Evolutionary conservation across 2,888 invertebrate species (phyloP), one percentile per base, ranked within the genome.

Genomic region (Caenorhabditis sinica): DNA sequence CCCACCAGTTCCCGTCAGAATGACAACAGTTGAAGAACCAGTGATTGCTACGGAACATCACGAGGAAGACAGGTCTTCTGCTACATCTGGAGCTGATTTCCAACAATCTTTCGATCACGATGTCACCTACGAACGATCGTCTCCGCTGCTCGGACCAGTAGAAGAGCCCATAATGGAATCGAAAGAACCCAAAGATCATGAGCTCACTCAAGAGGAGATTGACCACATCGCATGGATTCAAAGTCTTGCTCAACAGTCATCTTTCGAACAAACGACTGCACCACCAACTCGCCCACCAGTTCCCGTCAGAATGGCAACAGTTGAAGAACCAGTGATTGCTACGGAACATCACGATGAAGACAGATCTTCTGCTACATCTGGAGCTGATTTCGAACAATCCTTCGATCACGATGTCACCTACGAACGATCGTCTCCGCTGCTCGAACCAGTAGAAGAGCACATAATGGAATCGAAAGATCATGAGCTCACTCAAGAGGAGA

Each of bases 11-110:
- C 33, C 33, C 4, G 33, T 33, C 30, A 23, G 33, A 30, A 30
- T 25, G 36, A 11, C 65, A 15, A 65, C 65, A 11, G 65, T 65
- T 15, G 65, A 65, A 23, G 65, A 33, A 8, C 33, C 33, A 6
- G 33, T 33, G 33, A 8, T 13, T 15, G 20, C 45, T 5, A 3
- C 6, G 6, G 40, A 63, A 25, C 43, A 66, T 23, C 49, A 6
- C 5, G 33, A 33, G 8, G 33, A 33, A 33, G 33, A 33, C 33
- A 33, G 33, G 33, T 33, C 33, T 4, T 49, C 60, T 36, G 33
- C 33, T 6, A 33, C 33, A 6, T 33, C 33, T 6, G 33, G 33
- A 33, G 33, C 33, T 8, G 33, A 33, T 8, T 33, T 33, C 33
- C 5, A 33, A 8, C 33, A 33, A 33, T 33, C 33, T 6, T 33